Conservation (phyloP, 2,888 invertebrate species). For the Eupithecia subfuscata region DNA sequence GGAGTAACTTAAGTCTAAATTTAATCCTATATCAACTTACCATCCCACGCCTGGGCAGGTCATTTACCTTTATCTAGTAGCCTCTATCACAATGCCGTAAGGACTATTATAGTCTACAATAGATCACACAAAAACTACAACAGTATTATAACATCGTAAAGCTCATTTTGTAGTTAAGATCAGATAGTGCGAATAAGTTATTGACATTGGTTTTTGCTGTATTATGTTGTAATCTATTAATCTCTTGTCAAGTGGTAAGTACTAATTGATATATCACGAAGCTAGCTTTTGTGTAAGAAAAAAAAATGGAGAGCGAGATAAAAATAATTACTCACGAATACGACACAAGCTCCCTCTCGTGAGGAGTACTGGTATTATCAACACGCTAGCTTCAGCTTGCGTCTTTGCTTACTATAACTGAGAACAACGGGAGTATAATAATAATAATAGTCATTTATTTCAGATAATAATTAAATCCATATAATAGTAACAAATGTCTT, state of each 20-base stretch:
- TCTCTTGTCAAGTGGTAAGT: conserved; percentile 17
- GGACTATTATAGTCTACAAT: conserved; percentile 14
- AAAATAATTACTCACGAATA: not conserved
- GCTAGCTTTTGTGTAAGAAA: not conserved
- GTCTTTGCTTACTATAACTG: too few relatives aligned
- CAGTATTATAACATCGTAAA: conserved; percentile 14
- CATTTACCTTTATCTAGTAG: conserved; percentile 18
- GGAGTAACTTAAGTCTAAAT: conserved; percentile 22
- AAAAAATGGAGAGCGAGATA: not conserved
- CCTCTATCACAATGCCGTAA: conserved; percentile 18
- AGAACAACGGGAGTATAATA: too few relatives aligned
- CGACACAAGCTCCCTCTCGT: not conserved
- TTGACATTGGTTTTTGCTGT: conserved; percentile 28
- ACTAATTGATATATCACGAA: conserved; percentile 10
- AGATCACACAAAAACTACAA: conserved; percentile 5
- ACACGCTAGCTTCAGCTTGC: too few relatives aligned
- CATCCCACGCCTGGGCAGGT: conserved; percentile 24
- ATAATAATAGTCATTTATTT: too few relatives aligned
- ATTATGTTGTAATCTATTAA: conserved; percentile 26
- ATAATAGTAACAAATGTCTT: too few relatives aligned
- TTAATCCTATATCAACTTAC: conserved; percentile 15
- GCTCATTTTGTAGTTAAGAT: conserved; percentile 15
- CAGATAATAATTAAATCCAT: too few relatives aligned
- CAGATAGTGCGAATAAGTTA: conserved; percentile 13
- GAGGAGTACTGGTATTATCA: not conserved